Percentiles rank a stretch among this genome's conserved stretches.
phyloP scores from a whole-genome alignment of 2,113 vertebrate genomes.

The Calonectris borealis region DNA sequence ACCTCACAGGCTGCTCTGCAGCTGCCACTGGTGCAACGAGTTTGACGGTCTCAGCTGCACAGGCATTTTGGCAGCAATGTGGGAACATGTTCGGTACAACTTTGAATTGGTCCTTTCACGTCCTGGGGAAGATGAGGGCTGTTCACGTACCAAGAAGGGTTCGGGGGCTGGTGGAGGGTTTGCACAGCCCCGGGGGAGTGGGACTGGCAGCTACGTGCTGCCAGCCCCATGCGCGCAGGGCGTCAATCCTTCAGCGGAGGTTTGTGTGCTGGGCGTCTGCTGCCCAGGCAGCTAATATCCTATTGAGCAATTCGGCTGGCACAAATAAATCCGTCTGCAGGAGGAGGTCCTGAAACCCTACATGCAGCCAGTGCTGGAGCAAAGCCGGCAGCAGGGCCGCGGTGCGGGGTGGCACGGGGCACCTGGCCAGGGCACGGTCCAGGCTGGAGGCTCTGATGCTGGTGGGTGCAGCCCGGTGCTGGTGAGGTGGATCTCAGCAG shows the following conservation, averaged over 20 bases:
- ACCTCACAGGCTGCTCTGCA: neutral
- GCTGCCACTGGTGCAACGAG: neutral
- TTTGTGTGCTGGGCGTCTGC: neutral
- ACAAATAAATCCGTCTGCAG: neutral
- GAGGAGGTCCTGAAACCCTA: neutral
- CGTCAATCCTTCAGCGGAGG: neutral
- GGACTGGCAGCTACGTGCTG: neutral
- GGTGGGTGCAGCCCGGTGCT: neutral
- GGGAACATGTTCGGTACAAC: rapidly evolving
- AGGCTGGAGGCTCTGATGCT: neutral
- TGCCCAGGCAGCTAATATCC: neutral
- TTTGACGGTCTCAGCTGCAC: neutral
- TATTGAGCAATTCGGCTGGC: neutral
- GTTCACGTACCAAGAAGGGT: neutral
- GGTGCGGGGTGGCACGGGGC: neutral
- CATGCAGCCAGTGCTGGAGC: neutral
- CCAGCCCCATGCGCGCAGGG: rapidly evolving
- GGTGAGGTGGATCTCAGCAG: neutral
- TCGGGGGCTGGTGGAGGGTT: neutral
- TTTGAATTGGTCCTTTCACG: neutral
- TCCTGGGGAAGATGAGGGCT: neutral
- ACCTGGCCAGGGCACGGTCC: rapidly evolving
- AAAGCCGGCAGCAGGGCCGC: neutral
- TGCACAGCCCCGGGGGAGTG: neutral
- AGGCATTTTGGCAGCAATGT: rapidly evolving